Evolutionary conservation across 92 coral and sea anemone species (phyloP).

Genomic region (Epizoanthus fatuus): DNA sequence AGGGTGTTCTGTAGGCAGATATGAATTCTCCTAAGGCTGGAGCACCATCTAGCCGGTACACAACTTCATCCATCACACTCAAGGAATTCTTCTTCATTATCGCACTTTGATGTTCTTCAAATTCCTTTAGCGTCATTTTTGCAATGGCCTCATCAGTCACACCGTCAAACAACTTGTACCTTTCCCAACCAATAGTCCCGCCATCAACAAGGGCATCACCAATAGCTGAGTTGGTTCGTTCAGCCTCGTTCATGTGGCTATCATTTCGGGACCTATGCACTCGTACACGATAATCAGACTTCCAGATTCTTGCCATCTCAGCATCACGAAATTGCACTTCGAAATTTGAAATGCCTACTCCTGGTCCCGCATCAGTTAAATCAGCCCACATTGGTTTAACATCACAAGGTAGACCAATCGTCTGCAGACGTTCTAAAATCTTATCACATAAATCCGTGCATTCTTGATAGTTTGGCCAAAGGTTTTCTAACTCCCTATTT

Average conservation of each 20-base stretch:
- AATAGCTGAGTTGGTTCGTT: conserved; percentile 29
- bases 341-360: conserved; percentile 20
- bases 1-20: conserved; percentile 41
- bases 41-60: conserved; percentile 54
- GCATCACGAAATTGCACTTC: conserved; percentile 31
- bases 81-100: conserved; percentile 24
- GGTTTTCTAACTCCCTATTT: background rate
- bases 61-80: conserved; percentile 22
- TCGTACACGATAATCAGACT: conserved; percentile 30
- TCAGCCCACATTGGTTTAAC: conserved; percentile 38
- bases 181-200: conserved; percentile 29
- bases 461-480: conserved; percentile 32
- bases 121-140: conserved; percentile 18
- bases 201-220: conserved; percentile 45
- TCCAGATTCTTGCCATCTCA: conserved; percentile 37
- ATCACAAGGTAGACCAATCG: conserved; percentile 19
- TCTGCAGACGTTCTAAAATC: conserved; percentile 2
- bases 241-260: conserved; percentile 37
- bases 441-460: conserved; percentile 17
- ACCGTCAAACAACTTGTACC: conserved; percentile 21
- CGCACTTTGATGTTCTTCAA: background rate
- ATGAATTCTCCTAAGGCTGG: conserved; percentile 65
- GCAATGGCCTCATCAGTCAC: conserved; percentile 29
- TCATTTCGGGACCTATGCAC: conserved; percentile 21
- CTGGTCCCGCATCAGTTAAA: conserved; percentile 42